Conservation (phyloP, 2,113 vertebrate genomes). For the Xenopus tropicalis region UCB_Xtro_10.0 CM004444.2:70338501-70339000, state of each 20-base stretch:
- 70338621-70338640: too few relatives aligned
- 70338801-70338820: neutral
- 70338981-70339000: neutral
- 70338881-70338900: conserved; percentile 20
- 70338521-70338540: too few relatives aligned
- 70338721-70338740: conserved; percentile 22
- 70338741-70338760: neutral
- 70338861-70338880: conserved; percentile 18
- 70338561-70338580: too few relatives aligned
- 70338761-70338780: neutral
- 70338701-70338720: neutral
- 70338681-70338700: too few relatives aligned
- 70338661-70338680: too few relatives aligned
- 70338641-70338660: too few relatives aligned
- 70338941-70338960: conserved; percentile 33
- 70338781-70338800: neutral
- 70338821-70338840: neutral
- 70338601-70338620: too few relatives aligned
- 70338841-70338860: neutral
- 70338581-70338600: too few relatives aligned
- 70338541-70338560: too few relatives aligned
- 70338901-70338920: conserved; percentile 38
- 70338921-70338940: conserved; percentile 44
- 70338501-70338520: too few relatives aligned
- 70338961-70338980: neutral